Evolutionary conservation across 1,140 invertebrate species (phyloP).

Genomic region (Tigriopus japonicus): DNA sequence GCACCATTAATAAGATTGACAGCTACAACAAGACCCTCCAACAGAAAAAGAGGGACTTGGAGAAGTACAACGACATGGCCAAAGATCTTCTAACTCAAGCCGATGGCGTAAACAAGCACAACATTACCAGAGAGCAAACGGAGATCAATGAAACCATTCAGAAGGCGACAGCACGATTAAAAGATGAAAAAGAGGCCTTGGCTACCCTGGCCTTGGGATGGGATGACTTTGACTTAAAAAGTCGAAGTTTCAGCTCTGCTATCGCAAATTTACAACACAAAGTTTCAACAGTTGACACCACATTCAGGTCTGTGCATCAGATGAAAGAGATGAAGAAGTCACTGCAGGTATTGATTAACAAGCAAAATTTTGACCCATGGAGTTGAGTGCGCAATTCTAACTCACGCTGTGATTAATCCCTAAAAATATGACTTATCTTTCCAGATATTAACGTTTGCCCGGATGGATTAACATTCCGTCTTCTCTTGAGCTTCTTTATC

Average conservation of each 20-base stretch:
- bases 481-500: too few species aligned
- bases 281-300: background rate
- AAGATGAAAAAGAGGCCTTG: constrained; percentile 38
- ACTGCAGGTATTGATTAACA: background rate
- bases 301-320: background rate
- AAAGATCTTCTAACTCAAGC: constrained; percentile 41
- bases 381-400: too few species aligned
- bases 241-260: background rate
- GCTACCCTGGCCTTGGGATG: constrained; percentile 47
- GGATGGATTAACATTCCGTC: too few species aligned
- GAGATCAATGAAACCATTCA: constrained; percentile 52
- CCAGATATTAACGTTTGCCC: too few species aligned
- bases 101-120: constrained; percentile 36
- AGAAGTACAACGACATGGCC: constrained; percentile 42
- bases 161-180: constrained; percentile 44
- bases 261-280: background rate
- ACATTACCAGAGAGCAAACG: constrained; percentile 38
- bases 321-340: background rate
- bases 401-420: too few species aligned
- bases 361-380: too few species aligned
- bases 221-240: constrained; percentile 31
- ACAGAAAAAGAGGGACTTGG: constrained; percentile 35
- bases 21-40: constrained; percentile 54
- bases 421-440: too few species aligned
- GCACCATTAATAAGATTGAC: constrained; percentile 53